Conservation (phyloP, 2,797 vertebrate species). For the Valencia hispanica region DNA sequence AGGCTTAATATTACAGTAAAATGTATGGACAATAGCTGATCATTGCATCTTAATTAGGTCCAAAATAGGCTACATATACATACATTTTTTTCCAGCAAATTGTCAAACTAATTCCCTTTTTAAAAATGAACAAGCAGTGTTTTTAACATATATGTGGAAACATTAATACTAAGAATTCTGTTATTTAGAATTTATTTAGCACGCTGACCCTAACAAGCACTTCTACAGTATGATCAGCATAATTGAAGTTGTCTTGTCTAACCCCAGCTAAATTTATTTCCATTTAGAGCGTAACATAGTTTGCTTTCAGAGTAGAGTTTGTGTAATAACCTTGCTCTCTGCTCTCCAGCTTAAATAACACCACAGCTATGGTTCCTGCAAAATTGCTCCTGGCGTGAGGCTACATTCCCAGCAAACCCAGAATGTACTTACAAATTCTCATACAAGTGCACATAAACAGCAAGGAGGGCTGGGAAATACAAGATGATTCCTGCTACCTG, state of each 20-base stretch:
- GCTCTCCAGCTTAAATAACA: conserved; percentile 28
- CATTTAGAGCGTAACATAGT: conserved; percentile 12
- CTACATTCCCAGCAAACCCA: conserved; percentile 12
- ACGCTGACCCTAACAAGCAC: conserved; percentile 6
- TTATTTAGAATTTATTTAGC: conserved; percentile 14
- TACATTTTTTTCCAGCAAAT: conserved; percentile 22
- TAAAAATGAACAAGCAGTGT: conserved; percentile 1
- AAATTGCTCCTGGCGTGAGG: conserved; percentile 27
- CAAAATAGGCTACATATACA: too few relatives aligned
- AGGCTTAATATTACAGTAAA: background rate
- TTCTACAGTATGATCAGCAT: background rate
- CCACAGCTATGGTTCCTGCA: conserved; percentile 24
- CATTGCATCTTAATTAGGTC: too few relatives aligned
- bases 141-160: conserved; percentile 9
- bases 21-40: background rate
- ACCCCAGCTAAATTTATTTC: conserved; percentile 1
- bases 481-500: conserved; percentile 51
- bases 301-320: conserved; percentile 15
- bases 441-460: conserved; percentile 3
- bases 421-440: conserved; percentile 7
- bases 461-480: conserved; percentile 32
- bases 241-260: conserved; percentile 3
- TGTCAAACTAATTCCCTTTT: conserved; percentile 13
- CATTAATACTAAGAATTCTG: conserved; percentile 1
- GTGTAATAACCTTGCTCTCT: conserved; percentile 8